A percentile compares a stretch with the other conserved stretches of the same genome.
phyloP scores from a whole-genome alignment of 2,888 invertebrate species.

The Melipona beecheii region DNA sequence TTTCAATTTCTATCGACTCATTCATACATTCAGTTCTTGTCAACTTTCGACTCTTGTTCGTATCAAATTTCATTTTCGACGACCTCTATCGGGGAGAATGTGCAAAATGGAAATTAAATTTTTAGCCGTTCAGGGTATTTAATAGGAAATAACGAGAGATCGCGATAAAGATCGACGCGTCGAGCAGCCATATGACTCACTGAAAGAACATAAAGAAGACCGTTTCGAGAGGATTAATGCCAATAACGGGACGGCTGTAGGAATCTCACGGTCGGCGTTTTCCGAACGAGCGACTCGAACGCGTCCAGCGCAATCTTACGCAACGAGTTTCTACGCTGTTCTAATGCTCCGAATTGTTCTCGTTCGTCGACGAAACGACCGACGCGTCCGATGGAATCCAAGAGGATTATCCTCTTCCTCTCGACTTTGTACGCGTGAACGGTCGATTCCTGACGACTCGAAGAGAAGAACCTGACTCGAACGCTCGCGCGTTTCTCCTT shows the following conservation, averaged over 20 bases:
- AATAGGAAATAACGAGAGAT: no score
- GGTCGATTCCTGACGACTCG: conserved; percentile 33
- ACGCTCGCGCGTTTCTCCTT: conserved; percentile 3
- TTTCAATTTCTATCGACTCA: no score
- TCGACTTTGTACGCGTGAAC: conserved; percentile 45
- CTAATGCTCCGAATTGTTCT: conserved; percentile 15
- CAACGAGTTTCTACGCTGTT: not conserved
- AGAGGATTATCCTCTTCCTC: conserved; percentile 39
- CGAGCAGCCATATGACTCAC: not conserved
- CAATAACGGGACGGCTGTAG: not conserved
- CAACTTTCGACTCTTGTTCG: no score
- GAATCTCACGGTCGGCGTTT: not conserved
- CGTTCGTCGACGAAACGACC: conserved; percentile 31
- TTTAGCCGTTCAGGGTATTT: no score
- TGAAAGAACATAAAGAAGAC: not conserved
- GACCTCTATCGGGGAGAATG: no score
- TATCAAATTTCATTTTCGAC: no score
- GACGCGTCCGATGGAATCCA: conserved; percentile 42
- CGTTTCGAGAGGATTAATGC: not conserved
- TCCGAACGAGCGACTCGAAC: not conserved
- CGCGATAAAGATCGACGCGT: not conserved
- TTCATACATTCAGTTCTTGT: no score
- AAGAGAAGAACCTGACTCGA: not conserved
- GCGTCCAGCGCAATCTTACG: not conserved
- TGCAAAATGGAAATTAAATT: no score